Percentiles rank a stretch among this genome's conserved stretches.
These are phyloP conservation scores for Campoplex capitator DNA, from an alignment of 2,888 invertebrate genomes.

Conservation along the genomic window DNA sequence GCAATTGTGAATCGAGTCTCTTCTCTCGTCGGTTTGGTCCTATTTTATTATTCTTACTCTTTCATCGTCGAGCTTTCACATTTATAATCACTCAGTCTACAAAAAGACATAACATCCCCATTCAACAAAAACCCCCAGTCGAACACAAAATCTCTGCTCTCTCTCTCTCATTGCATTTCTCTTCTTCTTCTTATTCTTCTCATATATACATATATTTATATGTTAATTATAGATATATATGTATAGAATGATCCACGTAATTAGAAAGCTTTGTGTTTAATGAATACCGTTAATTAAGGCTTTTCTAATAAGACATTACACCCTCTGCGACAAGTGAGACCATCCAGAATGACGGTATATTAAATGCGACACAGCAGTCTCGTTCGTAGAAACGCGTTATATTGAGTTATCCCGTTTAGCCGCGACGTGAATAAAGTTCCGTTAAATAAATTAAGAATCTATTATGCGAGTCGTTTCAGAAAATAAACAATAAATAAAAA, in stretches of 20 bases:
- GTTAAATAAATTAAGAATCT: constrained; percentile 7
- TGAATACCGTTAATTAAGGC: constrained; percentile 87
- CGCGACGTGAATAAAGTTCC: constrained; percentile 75
- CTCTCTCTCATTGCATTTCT: neutral
- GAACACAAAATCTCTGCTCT: constrained; percentile 41
- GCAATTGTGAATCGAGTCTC: neutral
- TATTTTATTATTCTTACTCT: constrained; percentile 3
- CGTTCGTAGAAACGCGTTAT: constrained; percentile 49
- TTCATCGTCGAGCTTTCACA: neutral
- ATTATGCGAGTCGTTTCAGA: neutral
- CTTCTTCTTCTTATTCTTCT: neutral
- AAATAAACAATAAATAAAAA: neutral
- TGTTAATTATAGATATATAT: constrained; percentile 27
- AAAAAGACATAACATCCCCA: constrained; percentile 56
- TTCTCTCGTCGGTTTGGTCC: neutral
- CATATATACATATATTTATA: constrained; percentile 41
- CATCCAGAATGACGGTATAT: constrained; percentile 70
- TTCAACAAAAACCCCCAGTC: constrained; percentile 36
- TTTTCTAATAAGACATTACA: constrained; percentile 86
- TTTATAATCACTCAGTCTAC: constrained; percentile 17
- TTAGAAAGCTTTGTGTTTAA: constrained; percentile 88
- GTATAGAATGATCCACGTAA: constrained; percentile 81
- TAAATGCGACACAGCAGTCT: constrained; percentile 79
- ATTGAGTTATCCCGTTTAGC: constrained; percentile 70
- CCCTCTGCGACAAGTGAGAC: constrained; percentile 48